Percentiles rank a stretch among this genome's conserved stretches.
These are phyloP conservation scores for Petromus typicus DNA, from an alignment of 2,113 vertebrate species.

Conservation along the genomic window DNA sequence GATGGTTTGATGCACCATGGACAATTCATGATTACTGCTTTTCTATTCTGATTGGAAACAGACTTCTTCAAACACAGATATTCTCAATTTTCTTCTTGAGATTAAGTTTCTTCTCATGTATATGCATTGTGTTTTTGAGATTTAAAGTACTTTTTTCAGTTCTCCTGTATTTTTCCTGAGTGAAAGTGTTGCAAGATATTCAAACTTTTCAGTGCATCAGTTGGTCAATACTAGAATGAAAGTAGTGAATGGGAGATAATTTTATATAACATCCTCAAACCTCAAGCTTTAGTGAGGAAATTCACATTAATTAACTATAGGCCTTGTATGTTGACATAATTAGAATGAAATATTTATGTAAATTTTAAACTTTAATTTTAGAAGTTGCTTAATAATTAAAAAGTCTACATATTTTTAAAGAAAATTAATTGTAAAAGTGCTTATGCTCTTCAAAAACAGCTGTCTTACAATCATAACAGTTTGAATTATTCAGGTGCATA, in stretches of 20 bases:
- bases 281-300: background rate
- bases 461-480: constrained; percentile 28
- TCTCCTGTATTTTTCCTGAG: background rate
- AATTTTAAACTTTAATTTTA: background rate
- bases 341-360: background rate
- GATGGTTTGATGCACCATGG: background rate
- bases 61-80: background rate
- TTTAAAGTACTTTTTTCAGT: background rate
- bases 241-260: background rate
- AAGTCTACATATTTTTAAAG: background rate
- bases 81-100: background rate
- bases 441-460: constrained; percentile 2
- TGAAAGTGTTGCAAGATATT: background rate
- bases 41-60: background rate
- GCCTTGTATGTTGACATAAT: background rate
- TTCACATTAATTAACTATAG: background rate
- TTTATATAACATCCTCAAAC: background rate
- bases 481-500: constrained; percentile 58
- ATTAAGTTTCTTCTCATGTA: background rate
- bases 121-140: background rate
- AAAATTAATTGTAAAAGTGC: constrained; percentile 44
- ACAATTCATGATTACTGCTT: background rate
- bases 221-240: background rate
- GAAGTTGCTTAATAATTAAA: background rate
- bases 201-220: background rate